Evolutionary conservation across 2,113 vertebrate genomes (phyloP), one percentile per base, ranked within the genome.

Genomic region (Cisticola juncidis): DNA sequence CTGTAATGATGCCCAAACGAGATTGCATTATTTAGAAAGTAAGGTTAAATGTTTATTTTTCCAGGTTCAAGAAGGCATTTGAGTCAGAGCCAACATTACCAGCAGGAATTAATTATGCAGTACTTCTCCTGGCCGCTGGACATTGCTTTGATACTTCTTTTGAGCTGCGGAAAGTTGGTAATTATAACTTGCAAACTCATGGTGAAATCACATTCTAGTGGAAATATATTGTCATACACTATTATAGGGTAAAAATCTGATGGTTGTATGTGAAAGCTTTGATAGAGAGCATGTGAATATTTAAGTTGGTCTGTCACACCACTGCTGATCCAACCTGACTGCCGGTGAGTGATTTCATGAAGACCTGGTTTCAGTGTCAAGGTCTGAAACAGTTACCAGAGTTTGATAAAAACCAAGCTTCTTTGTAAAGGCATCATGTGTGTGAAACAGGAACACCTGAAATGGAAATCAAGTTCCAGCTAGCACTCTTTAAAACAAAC

Each of bases 91-190:
- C 99, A 96, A 99, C 99, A 1, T 97, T 99, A 84, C 99, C 99
- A 96, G 99, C 99, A n/a, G 99, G 99, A 74, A 99, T 99, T 97
- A 99, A 99, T 98, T 99, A 99, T 54, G 99, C 99, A 4, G 99
- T 99, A 51, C 99, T 99, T 3, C 98, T 99, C 53, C 97, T 99
- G 98, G 99, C 99, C 44, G 98, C 99, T 48, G 99, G 99, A 82
- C 99, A 99, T 95, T 98, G 99, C 97, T 99, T 99, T 95, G 99
- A 99, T 96, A 98, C 98, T n/a, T 99, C 99, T 14, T 99, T 99
- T 91, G 99, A 99, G 96, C 99, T 99, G 53, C 99, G 99, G 79
- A 99, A 99, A 99, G 99, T 99, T 94, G 99, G 99, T 99, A 98
- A 98, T 98, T 98, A 94, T 48, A 78, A n/a, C 57, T 95, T 97